A percentile compares a stretch with the other conserved stretches of the same genome.
These are phyloP conservation scores for Clepsis dumicolana DNA, from an alignment of 2,888 invertebrate genomes.

Conservation along the genomic window DNA sequence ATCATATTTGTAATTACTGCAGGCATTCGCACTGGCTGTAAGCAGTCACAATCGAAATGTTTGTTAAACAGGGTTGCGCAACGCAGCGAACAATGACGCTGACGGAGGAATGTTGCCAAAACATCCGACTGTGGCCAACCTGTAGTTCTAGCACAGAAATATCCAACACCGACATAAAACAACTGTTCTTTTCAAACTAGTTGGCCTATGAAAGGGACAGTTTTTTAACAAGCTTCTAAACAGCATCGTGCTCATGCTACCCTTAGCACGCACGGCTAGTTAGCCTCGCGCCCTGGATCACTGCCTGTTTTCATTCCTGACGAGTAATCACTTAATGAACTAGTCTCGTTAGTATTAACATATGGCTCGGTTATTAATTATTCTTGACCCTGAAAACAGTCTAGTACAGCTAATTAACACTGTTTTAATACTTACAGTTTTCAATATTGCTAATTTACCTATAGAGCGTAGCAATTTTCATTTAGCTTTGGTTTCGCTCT, in stretches of 20 bases:
- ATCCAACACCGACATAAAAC: neutral
- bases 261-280: too few species aligned
- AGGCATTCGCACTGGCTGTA: slow-evolving; percentile 65
- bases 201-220: neutral
- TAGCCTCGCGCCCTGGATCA: slow-evolving; percentile 19
- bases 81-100: slow-evolving; percentile 76
- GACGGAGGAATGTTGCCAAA: slow-evolving; percentile 75
- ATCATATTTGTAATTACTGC: slow-evolving; percentile 38
- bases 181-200: neutral
- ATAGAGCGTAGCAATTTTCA: neutral
- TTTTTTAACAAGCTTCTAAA: neutral
- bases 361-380: slow-evolving; percentile 17
- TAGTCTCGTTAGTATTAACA: slow-evolving; percentile 22
- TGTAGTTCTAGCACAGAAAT: neutral
- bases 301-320: slow-evolving; percentile 17
- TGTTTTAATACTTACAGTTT: neutral
- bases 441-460: neutral
- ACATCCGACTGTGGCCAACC: slow-evolving; percentile 65
- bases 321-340: slow-evolving; percentile 22
- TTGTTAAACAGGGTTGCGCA: slow-evolving; percentile 79
- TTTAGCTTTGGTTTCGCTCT: too few species aligned
- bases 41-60: slow-evolving; percentile 73
- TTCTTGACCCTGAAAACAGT: slow-evolving; percentile 7
- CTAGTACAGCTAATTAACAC: neutral
- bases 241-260: neutral